Base-by-base conservation (phyloP, 2,797 vertebrate species). In the Cyprinella venusta region DNA sequence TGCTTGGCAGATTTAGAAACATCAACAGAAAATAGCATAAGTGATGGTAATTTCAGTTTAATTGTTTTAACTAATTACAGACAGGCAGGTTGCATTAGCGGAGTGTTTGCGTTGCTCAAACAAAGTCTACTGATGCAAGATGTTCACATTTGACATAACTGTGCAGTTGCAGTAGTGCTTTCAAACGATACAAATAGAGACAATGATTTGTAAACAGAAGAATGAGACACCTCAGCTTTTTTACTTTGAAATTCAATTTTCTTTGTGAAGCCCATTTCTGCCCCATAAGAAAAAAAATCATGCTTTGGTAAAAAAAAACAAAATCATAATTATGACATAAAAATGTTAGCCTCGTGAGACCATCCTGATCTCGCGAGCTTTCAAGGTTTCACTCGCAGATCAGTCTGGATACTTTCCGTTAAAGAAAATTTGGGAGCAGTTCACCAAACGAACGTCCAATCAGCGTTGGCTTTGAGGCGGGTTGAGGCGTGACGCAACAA, bases 21-120 rank as follows among this genome's bases (percentile, higher is more conserved):
- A 89, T 79, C 87, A 89, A 89, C 71, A 90, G 76, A 88, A 4
- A 18, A 42, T 38, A 85, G 86, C 80, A 88, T 83, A 83, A 80
- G 85, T 38, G 21, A 88, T 88, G 81, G 59, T 71, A 84, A 85
- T 88, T 80, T 88, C 75, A 63, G 63, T 85, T 89, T 89, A 91
- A 92, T 90, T 91, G 85, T 85, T 90, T 90, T 84, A 91, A 86
- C 81, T 89, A 89, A 92, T 92, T 89, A 90, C 71, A 85, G 72
- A 85, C 83, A 84, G 75, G 84, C 87, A 90, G 87, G 63, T 81
- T 88, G 86, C 86, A 75, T 42, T 76, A 81, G 81, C 79, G 81
- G 42, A 86, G 65, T 38, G 50, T 63, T 65, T 30, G 24, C 71
- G 26, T 72, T 63, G 48, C 38, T 81, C 42, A 78, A 76, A 78